These are phyloP conservation scores for Dromas ardeola DNA, from an alignment of 2,113 vertebrate genomes.

Conservation along the genomic window DNA sequence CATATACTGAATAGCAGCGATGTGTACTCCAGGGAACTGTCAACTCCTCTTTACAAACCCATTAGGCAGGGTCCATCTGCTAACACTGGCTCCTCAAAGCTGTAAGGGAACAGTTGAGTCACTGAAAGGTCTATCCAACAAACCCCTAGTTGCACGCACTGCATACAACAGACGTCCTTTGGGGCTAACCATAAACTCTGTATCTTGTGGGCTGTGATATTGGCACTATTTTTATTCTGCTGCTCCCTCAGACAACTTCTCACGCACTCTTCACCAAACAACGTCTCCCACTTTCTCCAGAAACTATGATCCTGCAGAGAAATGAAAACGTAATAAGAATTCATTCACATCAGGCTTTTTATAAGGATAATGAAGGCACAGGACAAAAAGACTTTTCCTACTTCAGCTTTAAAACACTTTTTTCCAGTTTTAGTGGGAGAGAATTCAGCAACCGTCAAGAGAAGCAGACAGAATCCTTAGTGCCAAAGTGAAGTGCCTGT, in stretches of 20 bases:
- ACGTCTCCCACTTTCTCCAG: not conserved
- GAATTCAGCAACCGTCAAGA: not conserved
- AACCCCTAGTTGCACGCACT: not conserved
- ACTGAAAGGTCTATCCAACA: slow-evolving; percentile 2
- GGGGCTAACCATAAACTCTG: not conserved
- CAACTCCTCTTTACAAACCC: slow-evolving; percentile 10
- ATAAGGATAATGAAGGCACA: not conserved
- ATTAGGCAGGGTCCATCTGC: slow-evolving; percentile 21
- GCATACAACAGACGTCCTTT: not conserved
- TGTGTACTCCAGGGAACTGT: not conserved
- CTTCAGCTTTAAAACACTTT: not conserved
- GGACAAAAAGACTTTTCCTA: not conserved
- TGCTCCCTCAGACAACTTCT: not conserved
- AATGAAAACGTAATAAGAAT: not conserved
- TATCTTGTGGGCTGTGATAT: not conserved
- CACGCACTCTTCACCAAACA: not conserved
- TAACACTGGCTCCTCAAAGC: slow-evolving; percentile 4
- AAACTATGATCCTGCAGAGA: not conserved
- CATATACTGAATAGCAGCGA: not conserved
- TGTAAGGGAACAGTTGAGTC: slow-evolving; percentile 2
- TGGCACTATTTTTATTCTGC: not conserved
- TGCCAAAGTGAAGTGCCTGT: slow-evolving; percentile 17
- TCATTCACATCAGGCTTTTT: not conserved
- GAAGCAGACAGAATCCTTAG: not conserved
- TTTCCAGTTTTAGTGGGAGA: slow-evolving; percentile 22